Conservation (phyloP, 2,113 vertebrate genomes). For the Chaetorhynchus papuensis region DNA sequence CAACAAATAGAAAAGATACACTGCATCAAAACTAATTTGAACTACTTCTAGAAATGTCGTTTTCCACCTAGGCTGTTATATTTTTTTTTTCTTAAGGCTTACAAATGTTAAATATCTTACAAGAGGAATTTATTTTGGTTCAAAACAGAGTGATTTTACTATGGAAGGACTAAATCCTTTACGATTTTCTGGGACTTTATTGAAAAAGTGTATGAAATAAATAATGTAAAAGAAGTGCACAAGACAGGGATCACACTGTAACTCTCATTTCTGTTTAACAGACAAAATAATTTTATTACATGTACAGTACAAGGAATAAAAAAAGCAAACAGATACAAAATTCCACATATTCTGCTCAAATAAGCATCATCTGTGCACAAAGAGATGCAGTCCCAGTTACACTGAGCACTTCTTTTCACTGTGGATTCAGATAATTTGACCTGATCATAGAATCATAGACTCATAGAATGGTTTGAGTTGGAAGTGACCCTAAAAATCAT, state of each 20-base stretch:
- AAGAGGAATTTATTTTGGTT: neutral
- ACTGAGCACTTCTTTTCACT: neutral
- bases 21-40: neutral
- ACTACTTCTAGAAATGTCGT: neutral
- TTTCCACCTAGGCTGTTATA: neutral
- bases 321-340: accelerated
- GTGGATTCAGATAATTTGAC: neutral
- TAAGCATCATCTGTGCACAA: neutral
- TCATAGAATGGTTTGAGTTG: neutral
- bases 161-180: neutral
- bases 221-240: neutral
- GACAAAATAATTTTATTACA: neutral
- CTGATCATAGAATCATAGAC: neutral
- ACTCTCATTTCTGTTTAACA: neutral
- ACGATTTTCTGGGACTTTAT: neutral
- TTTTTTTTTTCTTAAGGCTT: neutral
- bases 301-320: neutral
- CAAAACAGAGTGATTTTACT: neutral
- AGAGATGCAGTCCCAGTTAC: neutral
- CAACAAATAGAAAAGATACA: neutral
- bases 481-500: neutral
- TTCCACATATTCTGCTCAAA: neutral
- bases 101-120: neutral
- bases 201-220: neutral
- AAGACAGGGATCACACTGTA: neutral